Percentiles rank a stretch among this genome's conserved stretches.
phyloP scores from a whole-genome alignment of 2,797 vertebrate genomes.

The Chelidonichthys spinosus region DNA sequence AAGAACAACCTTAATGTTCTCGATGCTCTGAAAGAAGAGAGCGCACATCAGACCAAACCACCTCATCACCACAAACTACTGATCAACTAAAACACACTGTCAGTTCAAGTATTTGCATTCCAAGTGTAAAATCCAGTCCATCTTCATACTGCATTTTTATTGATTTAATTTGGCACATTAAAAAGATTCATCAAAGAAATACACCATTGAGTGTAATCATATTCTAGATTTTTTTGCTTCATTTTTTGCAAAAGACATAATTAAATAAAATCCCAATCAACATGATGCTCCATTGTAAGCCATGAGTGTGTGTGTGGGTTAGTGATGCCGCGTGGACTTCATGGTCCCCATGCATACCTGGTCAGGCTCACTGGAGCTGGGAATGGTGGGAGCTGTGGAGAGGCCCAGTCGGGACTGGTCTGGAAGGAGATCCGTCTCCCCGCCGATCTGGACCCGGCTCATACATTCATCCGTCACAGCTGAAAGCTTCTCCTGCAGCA shows the following conservation, averaged over 20 bases:
- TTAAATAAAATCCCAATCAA: not conserved
- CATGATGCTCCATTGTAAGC: not conserved
- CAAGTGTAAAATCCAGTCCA: not conserved
- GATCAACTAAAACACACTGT: not conserved
- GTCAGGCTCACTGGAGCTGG: conserved; percentile 87
- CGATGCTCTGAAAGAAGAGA: conserved; percentile 87
- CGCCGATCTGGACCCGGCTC: conserved; percentile 83
- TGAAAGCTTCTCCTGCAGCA: conserved; percentile 98
- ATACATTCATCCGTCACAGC: conserved; percentile 91
- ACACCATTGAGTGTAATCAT: conserved; percentile 2
- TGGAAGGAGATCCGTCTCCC: conserved; percentile 84
- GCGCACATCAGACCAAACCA: not conserved
- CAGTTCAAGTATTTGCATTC: not conserved
- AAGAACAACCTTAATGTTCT: conserved; percentile 97
- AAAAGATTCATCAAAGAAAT: not conserved
- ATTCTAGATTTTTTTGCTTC: too few relatives aligned
- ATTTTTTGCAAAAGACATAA: too few relatives aligned
- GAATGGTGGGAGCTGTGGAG: conserved; percentile 85
- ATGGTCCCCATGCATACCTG: conserved; percentile 83
- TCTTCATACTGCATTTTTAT: not conserved
- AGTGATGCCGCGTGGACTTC: not conserved
- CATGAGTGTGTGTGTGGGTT: too few relatives aligned
- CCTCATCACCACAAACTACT: not conserved
- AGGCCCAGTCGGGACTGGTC: conserved; percentile 86
- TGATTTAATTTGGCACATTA: not conserved